A percentile compares a stretch with the other conserved stretches of the same genome.
phyloP scores from a whole-genome alignment of 53 echinoderm and acorn worm species.

The Holothuria leucospilota region DNA sequence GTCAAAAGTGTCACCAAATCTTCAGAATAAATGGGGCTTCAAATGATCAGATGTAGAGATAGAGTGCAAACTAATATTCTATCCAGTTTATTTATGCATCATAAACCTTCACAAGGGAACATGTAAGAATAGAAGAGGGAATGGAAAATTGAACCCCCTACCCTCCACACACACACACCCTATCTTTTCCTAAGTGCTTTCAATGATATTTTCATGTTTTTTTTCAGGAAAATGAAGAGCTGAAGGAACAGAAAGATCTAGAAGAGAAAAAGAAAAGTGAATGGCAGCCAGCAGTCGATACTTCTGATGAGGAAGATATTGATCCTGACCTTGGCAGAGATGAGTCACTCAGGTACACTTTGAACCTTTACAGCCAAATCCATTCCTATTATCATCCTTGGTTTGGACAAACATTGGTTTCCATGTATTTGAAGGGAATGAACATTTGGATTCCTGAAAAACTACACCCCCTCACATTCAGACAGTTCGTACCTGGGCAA shows the following conservation, averaged over 20 bases:
- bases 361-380: neutral
- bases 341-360: constrained; percentile 75
- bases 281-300: constrained; percentile 90
- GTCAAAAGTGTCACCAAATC: too few relatives aligned
- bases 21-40: too few relatives aligned
- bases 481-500: too few relatives aligned
- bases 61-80: too few relatives aligned
- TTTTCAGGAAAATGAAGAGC: constrained; percentile 75
- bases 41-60: too few relatives aligned
- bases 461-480: too few relatives aligned
- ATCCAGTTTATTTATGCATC: too few relatives aligned
- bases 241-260: constrained; percentile 62
- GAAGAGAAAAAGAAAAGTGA: constrained; percentile 78
- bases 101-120: too few relatives aligned
- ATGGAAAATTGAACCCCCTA: neutral
- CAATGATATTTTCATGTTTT: neutral
- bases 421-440: too few relatives aligned
- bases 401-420: too few relatives aligned
- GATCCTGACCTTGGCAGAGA: constrained; percentile 90
- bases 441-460: too few relatives aligned
- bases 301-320: constrained; percentile 84
- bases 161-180: neutral
- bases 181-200: neutral
- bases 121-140: too few relatives aligned
- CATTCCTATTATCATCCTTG: neutral